Base-by-base conservation (phyloP, 2,888 invertebrate species). In the Cryptops parisi region DNA sequence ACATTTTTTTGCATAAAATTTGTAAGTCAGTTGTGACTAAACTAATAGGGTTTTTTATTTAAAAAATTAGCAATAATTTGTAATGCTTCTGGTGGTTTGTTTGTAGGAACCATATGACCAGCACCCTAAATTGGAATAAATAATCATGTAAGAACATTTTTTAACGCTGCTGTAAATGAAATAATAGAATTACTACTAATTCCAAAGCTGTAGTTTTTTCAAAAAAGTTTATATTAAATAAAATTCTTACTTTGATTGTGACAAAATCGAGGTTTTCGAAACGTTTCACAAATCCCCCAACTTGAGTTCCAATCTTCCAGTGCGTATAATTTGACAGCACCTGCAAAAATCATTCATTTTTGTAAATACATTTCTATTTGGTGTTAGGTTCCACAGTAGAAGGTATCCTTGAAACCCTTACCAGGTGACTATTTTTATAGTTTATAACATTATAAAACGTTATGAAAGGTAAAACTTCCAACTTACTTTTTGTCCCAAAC, bases 401-500 rank as follows among this genome's bases (percentile, higher is more conserved):
- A n/a, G n/a, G n/a, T n/a, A n/a, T n/a, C n/a, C n/a, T n/a, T n/a
- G n/a, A n/a, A n/a, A n/a, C n/a, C n/a, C n/a, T n/a, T n/a, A n/a
- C n/a, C n/a, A n/a, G n/a, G n/a, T n/a, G n/a, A n/a, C n/a, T n/a
- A n/a, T n/a, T n/a, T n/a, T n/a, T n/a, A n/a, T n/a, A n/a, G n/a
- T n/a, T n/a, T n/a, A n/a, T n/a, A n/a, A n/a, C n/a, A n/a, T n/a
- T n/a, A n/a, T n/a, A n/a, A n/a, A n/a, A n/a, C n/a, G n/a, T n/a
- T n/a, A n/a, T n/a, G n/a, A n/a, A n/a, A n/a, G n/a, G n/a, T n/a
- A n/a, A n/a, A n/a, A n/a, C n/a, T n/a, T n/a, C n/a, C 49, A 46
- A 22, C 17, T 43, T 55, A 59, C 53, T 43, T 57, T 55, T 2
- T 55, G 40, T 2, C 53, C 49, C 6, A 70, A 63, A 19, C 61